Conservation (phyloP, 2,113 vertebrate genomes). For the Oncorhynchus mykiss region DNA sequence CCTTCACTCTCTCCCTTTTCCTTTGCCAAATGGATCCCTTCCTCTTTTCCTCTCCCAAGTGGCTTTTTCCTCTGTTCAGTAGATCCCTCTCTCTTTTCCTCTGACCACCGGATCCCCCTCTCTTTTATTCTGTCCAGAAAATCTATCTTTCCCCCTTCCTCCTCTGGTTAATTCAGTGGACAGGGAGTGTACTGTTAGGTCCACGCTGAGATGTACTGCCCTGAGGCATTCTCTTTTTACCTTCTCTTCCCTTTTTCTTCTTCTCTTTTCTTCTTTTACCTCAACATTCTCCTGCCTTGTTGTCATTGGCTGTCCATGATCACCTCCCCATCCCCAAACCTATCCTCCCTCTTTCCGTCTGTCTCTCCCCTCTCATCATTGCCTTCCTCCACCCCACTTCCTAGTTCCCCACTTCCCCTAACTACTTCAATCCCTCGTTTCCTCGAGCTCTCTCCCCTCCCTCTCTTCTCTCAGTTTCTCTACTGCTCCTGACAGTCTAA, state of each 20-base stretch:
- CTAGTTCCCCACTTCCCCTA: constrained; percentile 12
- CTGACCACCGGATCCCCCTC: constrained; percentile 14
- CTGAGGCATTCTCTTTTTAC: constrained; percentile 4
- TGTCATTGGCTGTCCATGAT: constrained; percentile 66
- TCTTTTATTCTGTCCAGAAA: constrained; percentile 14
- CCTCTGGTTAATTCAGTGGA: not conserved
- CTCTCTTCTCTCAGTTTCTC: constrained; percentile 15
- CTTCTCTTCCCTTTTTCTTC: not conserved
- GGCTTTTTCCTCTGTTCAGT: too few relatives aligned
- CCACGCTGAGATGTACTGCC: not conserved
- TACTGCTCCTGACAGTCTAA: constrained; percentile 9
- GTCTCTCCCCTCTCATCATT: constrained; percentile 30
- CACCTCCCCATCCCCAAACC: constrained; percentile 55
- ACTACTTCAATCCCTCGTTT: constrained; percentile 1
- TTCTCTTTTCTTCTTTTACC: constrained; percentile 23
- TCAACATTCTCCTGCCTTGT: constrained; percentile 49
- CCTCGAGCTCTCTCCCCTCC: not conserved
- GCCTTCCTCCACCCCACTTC: constrained; percentile 29
- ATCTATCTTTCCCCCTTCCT: too few relatives aligned
- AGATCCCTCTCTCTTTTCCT: constrained; percentile 1
- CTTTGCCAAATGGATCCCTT: not conserved
- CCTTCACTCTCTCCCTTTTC: not conserved
- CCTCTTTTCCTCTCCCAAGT: too few relatives aligned
- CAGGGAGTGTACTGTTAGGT: not conserved
- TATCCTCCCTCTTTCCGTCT: constrained; percentile 59